These are phyloP conservation scores for Petrocephalus microphthalmus DNA, from an alignment of 2,113 vertebrate species.

Conservation along the genomic window DNA sequence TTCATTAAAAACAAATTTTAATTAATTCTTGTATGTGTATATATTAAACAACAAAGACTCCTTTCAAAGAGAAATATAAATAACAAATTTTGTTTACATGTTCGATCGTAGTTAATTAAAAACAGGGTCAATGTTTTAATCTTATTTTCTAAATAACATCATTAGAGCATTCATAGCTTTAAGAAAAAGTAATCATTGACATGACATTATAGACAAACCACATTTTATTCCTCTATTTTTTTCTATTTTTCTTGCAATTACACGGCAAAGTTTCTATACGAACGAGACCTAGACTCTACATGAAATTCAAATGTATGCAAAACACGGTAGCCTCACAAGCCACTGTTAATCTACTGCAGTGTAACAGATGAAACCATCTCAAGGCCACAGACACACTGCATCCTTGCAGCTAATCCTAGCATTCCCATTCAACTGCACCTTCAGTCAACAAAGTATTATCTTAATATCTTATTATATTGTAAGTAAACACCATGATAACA, in stretches of 20 bases:
- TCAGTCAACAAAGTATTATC: not conserved
- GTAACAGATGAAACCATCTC: not conserved
- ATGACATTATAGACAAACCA: not conserved
- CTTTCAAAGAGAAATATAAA: not conserved
- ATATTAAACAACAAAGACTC: not conserved
- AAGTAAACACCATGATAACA: not conserved
- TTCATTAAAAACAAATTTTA: conserved; percentile 4
- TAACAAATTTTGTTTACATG: not conserved
- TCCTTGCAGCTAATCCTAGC: not conserved
- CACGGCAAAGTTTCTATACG: not conserved
- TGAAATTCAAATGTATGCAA: not conserved
- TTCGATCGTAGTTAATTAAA: not conserved
- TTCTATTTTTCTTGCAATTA: not conserved
- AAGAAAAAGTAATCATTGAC: not conserved
- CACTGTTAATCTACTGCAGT: not conserved
- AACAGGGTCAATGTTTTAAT: not conserved
- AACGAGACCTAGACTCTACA: not conserved
- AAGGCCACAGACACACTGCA: not conserved
- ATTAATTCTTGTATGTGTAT: not conserved
- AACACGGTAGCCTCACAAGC: not conserved
- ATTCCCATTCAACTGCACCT: not conserved
- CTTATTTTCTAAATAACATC: not conserved
- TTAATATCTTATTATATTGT: not conserved
- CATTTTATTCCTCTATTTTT: not conserved
- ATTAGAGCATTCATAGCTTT: not conserved